Evolutionary conservation across 2,888 invertebrate genomes (phyloP).

Genomic region (Seladonia tumulorum): DNA sequence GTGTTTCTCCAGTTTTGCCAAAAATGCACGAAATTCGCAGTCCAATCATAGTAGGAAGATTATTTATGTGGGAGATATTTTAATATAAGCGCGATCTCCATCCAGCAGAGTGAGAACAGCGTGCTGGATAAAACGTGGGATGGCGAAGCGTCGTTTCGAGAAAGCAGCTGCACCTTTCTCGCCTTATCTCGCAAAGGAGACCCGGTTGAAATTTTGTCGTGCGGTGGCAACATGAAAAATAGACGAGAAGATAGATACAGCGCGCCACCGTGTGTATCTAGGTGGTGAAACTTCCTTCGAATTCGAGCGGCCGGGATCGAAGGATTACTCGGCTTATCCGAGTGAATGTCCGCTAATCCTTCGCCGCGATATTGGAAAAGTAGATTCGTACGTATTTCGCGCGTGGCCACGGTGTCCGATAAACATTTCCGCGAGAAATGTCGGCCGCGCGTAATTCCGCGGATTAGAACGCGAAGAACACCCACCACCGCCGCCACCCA

Average conservation of each 20-base stretch:
- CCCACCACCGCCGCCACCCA: neutral
- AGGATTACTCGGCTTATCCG: constrained; percentile 10
- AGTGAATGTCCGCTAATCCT: neutral
- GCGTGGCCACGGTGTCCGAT: neutral
- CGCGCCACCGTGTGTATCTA: neutral
- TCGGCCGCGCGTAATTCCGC: neutral
- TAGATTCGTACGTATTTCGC: neutral
- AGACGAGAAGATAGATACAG: constrained; percentile 7
- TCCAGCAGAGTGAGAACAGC: neutral
- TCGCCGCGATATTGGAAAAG: neutral
- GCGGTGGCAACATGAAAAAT: constrained; percentile 22
- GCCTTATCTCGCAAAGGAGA: neutral
- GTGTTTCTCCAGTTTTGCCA: no score
- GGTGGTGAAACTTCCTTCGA: neutral
- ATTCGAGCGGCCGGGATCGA: neutral
- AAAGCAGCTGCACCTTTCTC: neutral
- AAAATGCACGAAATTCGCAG: no score
- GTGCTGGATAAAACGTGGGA: neutral
- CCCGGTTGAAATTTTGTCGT: neutral
- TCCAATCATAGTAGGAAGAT: neutral
- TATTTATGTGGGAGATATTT: neutral
- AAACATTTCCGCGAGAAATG: neutral
- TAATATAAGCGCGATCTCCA: neutral
- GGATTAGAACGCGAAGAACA: neutral
- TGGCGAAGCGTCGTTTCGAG: neutral